Evolutionary conservation across 1,140 invertebrate species (phyloP), one percentile per base, ranked within the genome.

Genomic region (Drosophila serrata): DNA sequence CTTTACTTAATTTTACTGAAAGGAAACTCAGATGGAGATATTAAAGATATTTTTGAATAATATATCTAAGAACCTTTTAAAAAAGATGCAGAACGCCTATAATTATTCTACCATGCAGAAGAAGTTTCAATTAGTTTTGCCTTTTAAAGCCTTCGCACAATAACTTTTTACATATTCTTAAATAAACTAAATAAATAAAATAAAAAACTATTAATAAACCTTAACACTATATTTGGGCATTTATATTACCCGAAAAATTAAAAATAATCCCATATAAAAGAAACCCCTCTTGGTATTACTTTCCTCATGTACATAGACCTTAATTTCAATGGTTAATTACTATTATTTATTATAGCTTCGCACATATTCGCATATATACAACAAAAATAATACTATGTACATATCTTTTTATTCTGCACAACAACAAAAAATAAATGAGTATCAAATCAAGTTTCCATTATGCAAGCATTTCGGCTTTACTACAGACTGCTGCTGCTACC

Each of bases 301-400:
- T 42, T 64, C 29, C 60, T 49, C 59, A 31, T 48, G 33, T 62
- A 33, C 57, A 17, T 37, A 3, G 15, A 31, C 35, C 27, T 33
- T 12, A 12, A 49, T 64, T 64, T 65, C 27, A 68, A 49, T 65
- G 24, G 43, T 64, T 51, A 68, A 68, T 65, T 49, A 64, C 37
- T 64, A 27, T 64, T 46, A 49, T 49, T 42, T 24, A 42, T 42
- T 68, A 65, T 33, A 40, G 27, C 64, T 49, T 68, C n/a, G n/a
- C 45, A 39, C 17, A 35, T 60, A 60, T 51, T 65, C 60, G 29
- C 31, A 37, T n/a, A 24, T 43, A 15, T 22, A 12, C 13, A 62
- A 64, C 24, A 59, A 64, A 64, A 24, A n/a, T 7, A 40, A 33
- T 27, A 22, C n/a, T 11, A 15, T 27, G n/a, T 7, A 43, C 19